phyloP scores from a whole-genome alignment of 2,888 invertebrate species.

The Oegoconia quadripuncta region DNA sequence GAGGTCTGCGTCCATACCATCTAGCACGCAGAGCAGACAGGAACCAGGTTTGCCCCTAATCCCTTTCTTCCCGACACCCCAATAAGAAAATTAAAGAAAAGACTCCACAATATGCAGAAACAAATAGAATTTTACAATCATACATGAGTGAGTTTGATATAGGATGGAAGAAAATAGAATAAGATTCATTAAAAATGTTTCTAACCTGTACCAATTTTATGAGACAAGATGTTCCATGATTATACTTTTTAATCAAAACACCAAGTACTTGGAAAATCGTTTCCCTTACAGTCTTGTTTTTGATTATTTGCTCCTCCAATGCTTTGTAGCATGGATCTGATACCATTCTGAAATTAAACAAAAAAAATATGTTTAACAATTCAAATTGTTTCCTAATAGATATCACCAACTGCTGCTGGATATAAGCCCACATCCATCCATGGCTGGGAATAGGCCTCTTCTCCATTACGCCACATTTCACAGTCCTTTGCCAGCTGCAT shows the following conservation, averaged over 20 bases:
- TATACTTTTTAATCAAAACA: constrained; percentile 88
- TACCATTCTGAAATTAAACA: constrained; percentile 80
- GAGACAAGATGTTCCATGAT: constrained; percentile 88
- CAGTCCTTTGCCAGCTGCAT: too few species aligned
- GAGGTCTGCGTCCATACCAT: too few species aligned
- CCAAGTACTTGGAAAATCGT: constrained; percentile 90
- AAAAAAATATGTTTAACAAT: not conserved
- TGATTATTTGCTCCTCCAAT: constrained; percentile 80
- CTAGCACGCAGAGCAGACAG: too few species aligned
- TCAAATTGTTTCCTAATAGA: not conserved
- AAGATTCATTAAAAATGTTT: not conserved
- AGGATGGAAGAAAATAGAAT: not conserved
- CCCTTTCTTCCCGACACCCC: too few species aligned
- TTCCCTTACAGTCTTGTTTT: constrained; percentile 82
- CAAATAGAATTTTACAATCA: too few species aligned
- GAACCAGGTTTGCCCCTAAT: too few species aligned
- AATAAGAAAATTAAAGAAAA: too few species aligned
- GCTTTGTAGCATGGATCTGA: constrained; percentile 87
- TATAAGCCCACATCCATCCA: too few species aligned
- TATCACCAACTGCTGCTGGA: too few species aligned
- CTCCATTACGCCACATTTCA: too few species aligned
- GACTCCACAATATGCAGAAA: too few species aligned
- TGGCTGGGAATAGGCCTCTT: too few species aligned
- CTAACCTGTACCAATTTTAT: constrained; percentile 83
- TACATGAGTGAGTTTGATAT: constrained; percentile 1